Conservation (phyloP, 2,113 vertebrate genomes). For the Nesospiza acunhae region DNA sequence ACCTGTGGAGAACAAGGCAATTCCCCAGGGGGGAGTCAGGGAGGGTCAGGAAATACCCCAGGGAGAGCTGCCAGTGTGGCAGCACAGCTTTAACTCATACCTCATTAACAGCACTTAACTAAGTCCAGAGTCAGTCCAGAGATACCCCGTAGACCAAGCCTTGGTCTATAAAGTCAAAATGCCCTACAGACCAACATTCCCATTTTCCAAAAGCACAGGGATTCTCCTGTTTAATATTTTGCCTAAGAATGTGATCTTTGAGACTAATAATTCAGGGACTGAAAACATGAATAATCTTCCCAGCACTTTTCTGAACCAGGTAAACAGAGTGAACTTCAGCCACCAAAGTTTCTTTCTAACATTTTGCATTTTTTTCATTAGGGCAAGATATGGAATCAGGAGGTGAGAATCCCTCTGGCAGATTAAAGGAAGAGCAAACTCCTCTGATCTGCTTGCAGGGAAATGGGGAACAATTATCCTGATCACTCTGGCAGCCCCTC, state of each 20-base stretch:
- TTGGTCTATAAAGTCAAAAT: not conserved
- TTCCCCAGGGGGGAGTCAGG: not conserved
- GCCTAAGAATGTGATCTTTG: not conserved
- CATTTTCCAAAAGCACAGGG: not conserved
- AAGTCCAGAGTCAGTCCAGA: not conserved
- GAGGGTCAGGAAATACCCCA: not conserved
- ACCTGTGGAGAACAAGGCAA: slow-evolving; percentile 76
- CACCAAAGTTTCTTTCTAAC: not conserved
- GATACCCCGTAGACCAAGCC: not conserved
- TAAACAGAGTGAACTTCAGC: not conserved
- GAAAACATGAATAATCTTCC: not conserved
- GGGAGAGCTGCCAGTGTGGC: not conserved
- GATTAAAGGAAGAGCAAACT: not conserved
- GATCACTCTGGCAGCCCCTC: not conserved
- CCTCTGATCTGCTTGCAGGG: not conserved
- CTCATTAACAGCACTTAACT: not conserved
- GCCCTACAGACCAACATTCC: not conserved
- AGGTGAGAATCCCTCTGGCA: not conserved
- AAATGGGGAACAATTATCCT: not conserved
- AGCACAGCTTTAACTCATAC: not conserved
- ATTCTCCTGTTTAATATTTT: not conserved
- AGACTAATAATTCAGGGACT: not conserved
- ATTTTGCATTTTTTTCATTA: not conserved
- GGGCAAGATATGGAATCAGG: not conserved
- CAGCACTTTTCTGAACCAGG: not conserved